Percentiles rank a stretch among this genome's conserved stretches.
Conservation (phyloP, 1,140 invertebrate species). For the Hypsibius dujardini region DNA sequence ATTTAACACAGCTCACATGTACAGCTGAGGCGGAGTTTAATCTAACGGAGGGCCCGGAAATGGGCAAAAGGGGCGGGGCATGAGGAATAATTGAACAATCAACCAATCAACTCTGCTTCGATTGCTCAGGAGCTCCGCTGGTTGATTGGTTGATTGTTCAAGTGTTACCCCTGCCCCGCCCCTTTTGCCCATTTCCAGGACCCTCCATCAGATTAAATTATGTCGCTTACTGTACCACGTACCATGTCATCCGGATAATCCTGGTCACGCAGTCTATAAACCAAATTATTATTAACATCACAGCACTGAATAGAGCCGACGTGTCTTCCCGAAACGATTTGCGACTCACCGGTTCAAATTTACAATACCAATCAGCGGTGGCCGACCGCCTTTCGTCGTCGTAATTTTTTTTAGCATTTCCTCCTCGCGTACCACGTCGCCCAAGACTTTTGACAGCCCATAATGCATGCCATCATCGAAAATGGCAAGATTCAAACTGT, state of each 20-base stretch:
- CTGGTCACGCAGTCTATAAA: background rate
- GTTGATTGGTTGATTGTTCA: no score
- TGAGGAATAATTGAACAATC: no score
- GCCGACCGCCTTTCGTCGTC: background rate
- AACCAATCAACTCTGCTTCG: no score
- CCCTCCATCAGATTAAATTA: no score
- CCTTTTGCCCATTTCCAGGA: no score
- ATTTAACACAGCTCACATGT: no score
- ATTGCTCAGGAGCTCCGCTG: no score
- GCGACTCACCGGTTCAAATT: background rate
- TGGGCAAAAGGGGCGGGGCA: no score
- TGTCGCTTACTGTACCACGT: no score
- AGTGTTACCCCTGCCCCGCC: no score
- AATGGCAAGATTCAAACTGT: background rate
- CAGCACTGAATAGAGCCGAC: background rate
- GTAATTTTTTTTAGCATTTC: background rate
- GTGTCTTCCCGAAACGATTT: background rate
- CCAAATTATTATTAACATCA: background rate
- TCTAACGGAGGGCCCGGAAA: no score
- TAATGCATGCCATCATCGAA: conserved; percentile 11
- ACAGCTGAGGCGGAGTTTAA: no score
- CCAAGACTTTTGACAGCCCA: background rate
- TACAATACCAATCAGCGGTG: conserved; percentile 5
- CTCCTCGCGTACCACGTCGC: conserved; percentile 10
- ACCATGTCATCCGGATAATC: background rate